Evolutionary conservation across 2,797 vertebrate genomes (phyloP).

Genomic region (Chaunax sp.): DNA sequence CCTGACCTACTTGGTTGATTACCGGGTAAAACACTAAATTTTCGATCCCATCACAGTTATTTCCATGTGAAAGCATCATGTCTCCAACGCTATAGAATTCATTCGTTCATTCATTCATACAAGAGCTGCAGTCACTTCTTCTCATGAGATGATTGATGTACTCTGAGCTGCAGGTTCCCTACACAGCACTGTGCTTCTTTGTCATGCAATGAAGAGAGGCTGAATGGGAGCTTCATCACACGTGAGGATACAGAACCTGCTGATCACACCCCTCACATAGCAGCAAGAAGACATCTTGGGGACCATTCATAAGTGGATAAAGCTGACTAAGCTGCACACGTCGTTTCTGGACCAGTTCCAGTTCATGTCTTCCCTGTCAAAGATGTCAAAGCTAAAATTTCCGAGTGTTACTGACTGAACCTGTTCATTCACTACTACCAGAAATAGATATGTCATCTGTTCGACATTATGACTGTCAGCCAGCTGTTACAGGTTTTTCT

Average conservation of each 20-base stretch:
- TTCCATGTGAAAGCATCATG: constrained; percentile 3
- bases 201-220: neutral
- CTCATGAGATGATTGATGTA: constrained; percentile 13
- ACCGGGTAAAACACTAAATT: constrained; percentile 1
- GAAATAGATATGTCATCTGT: neutral
- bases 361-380: constrained; percentile 2
- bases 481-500: neutral
- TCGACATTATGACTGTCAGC: neutral
- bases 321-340: neutral
- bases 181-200: constrained; percentile 1
- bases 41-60: constrained; percentile 3
- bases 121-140: constrained; percentile 9
- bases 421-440: neutral
- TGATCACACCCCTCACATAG: neutral
- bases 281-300: neutral
- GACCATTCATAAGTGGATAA: neutral
- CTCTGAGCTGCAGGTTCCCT: constrained; percentile 14
- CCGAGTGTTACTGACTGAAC: neutral
- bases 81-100: neutral
- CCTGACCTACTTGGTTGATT: neutral
- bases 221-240: constrained; percentile 6
- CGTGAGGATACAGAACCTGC: neutral
- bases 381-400: constrained; percentile 4
- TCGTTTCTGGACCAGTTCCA: neutral
- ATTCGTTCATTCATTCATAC: neutral